phyloP scores from a whole-genome alignment of 2,797 vertebrate species.

The Hafferia zeledoni region DNA sequence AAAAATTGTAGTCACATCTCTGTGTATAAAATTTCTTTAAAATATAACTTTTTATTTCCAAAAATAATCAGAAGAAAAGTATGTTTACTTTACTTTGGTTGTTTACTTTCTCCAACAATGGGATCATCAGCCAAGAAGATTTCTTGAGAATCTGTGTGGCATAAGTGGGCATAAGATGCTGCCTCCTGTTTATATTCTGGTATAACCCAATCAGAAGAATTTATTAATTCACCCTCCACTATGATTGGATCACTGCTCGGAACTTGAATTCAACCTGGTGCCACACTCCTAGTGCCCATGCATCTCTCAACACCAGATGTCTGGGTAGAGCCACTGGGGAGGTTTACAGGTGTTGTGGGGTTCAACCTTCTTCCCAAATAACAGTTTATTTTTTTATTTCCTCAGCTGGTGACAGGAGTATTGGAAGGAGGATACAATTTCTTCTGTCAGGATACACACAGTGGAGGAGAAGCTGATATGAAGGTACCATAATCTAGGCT shows the following conservation, averaged over 20 bases:
- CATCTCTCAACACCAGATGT: background rate
- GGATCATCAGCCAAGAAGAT: background rate
- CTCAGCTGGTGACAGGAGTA: conserved; percentile 86
- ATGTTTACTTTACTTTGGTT: background rate
- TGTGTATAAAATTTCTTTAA: background rate
- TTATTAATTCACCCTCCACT: background rate
- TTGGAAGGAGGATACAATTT: conserved; percentile 91
- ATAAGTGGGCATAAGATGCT: background rate
- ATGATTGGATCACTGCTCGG: fast-evolving
- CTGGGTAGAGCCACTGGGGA: background rate
- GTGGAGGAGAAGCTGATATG: conserved; percentile 85
- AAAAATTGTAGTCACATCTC: background rate
- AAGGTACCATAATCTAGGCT: conserved; percentile 78
- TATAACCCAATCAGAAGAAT: background rate
- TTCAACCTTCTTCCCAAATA: background rate
- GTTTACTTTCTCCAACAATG: background rate
- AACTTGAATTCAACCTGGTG: background rate
- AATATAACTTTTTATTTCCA: background rate
- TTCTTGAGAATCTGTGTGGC: background rate
- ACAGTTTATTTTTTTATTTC: conserved; percentile 25
- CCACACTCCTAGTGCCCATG: fast-evolving
- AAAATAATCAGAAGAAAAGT: background rate
- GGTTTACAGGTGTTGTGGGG: background rate
- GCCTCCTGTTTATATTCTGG: background rate
- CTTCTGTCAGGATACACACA: conserved; percentile 92